Evolutionary conservation across 2,113 vertebrate species (phyloP).

Genomic region (Trogon melanurus): DNA sequence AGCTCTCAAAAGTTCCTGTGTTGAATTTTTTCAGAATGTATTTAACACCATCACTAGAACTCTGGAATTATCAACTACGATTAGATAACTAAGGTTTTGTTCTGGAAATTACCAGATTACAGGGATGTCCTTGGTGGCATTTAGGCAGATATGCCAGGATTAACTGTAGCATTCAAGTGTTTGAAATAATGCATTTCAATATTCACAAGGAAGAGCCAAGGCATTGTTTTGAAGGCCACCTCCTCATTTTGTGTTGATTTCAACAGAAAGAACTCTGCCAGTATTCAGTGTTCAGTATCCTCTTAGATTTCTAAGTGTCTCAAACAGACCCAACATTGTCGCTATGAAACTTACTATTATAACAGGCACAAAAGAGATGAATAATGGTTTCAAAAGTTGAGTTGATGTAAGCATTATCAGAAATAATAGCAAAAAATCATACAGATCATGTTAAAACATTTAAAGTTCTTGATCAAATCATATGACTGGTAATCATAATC

Average conservation of each 20-base stretch:
- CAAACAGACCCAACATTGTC: neutral
- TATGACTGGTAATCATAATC: neutral
- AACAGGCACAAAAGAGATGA: neutral
- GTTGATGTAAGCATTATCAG: neutral
- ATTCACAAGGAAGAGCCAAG: neutral
- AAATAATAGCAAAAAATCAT: neutral
- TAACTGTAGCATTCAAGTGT: neutral
- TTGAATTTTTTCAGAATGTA: neutral
- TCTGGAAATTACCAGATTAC: neutral
- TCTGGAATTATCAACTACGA: neutral
- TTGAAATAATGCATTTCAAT: neutral
- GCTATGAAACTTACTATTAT: neutral
- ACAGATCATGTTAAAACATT: neutral
- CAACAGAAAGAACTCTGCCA: neutral
- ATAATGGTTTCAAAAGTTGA: neutral
- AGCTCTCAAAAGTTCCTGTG: neutral
- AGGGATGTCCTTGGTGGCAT: neutral
- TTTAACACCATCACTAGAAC: neutral
- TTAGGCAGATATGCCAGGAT: neutral
- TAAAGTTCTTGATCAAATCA: neutral
- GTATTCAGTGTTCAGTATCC: neutral
- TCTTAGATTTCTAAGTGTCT: neutral
- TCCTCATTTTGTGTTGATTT: neutral
- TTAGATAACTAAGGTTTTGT: neutral
- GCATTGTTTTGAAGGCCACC: neutral